A percentile compares a stretch with the other conserved stretches of the same genome.
These are phyloP conservation scores for Scaptomyza graminum DNA, from an alignment of 1,140 invertebrate species.

Conservation along the genomic window DNA sequence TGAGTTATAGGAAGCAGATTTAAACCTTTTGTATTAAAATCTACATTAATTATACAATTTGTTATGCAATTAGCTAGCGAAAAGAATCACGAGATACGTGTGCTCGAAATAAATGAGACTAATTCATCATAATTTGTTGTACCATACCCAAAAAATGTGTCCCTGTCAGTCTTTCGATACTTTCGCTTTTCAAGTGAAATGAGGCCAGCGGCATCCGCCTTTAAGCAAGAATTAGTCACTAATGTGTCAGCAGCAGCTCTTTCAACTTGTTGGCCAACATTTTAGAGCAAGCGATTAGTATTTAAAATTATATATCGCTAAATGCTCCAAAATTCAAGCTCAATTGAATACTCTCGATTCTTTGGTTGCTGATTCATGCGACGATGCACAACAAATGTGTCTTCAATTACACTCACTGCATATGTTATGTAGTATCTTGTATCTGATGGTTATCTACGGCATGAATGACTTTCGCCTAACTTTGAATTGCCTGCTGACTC, in stretches of 20 bases:
- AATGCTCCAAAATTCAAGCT: slow-evolving; percentile 10
- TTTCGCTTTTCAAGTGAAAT: slow-evolving; percentile 39
- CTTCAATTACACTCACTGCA: slow-evolving; percentile 35
- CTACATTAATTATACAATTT: slow-evolving; percentile 40
- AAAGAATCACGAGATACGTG: neutral
- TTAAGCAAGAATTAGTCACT: slow-evolving; percentile 35
- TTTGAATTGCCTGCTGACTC: slow-evolving; percentile 30
- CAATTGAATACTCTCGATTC: slow-evolving; percentile 7
- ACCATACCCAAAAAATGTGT: slow-evolving; percentile 2
- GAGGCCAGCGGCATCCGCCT: slow-evolving; percentile 38
- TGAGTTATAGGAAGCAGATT: slow-evolving; percentile 38
- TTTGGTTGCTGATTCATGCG: slow-evolving; percentile 27
- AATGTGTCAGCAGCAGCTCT: slow-evolving; percentile 45
- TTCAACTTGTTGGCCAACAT: slow-evolving; percentile 17
- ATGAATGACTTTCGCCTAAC: slow-evolving; percentile 56
- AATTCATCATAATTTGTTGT: slow-evolving; percentile 44
- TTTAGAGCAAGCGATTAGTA: slow-evolving; percentile 37
- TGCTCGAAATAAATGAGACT: slow-evolving; percentile 2
- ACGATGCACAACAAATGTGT: slow-evolving; percentile 12
- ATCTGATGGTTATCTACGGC: slow-evolving; percentile 11
- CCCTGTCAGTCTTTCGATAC: slow-evolving; percentile 32
- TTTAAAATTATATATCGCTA: slow-evolving; percentile 37
- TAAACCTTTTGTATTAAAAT: slow-evolving; percentile 9
- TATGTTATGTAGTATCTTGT: slow-evolving; percentile 27
- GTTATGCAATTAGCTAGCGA: slow-evolving; percentile 36